Percentiles rank a stretch among this genome's conserved stretches.
phyloP scores from a whole-genome alignment of 2,888 invertebrate species.

The Diloba caeruleocephala region DNA sequence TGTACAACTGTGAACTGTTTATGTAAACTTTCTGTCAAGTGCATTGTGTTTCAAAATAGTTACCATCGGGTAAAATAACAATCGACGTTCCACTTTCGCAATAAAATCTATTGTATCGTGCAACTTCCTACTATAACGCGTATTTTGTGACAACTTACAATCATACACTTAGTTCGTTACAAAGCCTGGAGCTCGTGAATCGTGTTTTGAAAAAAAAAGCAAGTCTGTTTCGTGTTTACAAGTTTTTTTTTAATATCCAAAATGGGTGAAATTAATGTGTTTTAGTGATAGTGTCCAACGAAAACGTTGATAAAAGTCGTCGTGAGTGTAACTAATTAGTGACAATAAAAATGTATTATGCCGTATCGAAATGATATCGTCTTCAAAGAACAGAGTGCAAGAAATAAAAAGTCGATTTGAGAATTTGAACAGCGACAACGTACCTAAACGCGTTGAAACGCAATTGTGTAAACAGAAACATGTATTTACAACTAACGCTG shows the following conservation, averaged over 20 bases:
- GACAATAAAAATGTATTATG: constrained; percentile 71
- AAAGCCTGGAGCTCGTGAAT: constrained; percentile 32
- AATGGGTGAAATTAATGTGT: constrained; percentile 14
- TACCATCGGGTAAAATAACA: constrained; percentile 61
- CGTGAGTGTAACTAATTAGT: constrained; percentile 23
- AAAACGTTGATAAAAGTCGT: constrained; percentile 6
- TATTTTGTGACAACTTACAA: constrained; percentile 29
- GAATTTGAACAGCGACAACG: constrained; percentile 76
- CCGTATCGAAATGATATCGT: constrained; percentile 77
- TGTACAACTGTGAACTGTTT: constrained; percentile 72
- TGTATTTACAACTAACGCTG: constrained; percentile 23
- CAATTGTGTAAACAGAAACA: constrained; percentile 56
- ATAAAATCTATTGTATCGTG: constrained; percentile 46
- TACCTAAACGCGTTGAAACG: constrained; percentile 47
- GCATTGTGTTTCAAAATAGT: constrained; percentile 70
- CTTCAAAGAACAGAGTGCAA: constrained; percentile 89
- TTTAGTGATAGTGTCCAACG: constrained; percentile 5
- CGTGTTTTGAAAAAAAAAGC: constrained; percentile 43
- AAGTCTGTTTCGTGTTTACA: constrained; percentile 32
- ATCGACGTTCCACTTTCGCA: constrained; percentile 54
- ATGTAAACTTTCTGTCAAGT: constrained; percentile 75
- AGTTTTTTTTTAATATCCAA: constrained; percentile 15
- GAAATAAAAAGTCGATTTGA: constrained; percentile 91
- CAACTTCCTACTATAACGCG: constrained; percentile 37
- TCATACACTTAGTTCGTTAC: constrained; percentile 28